phyloP scores from a whole-genome alignment of 2,113 vertebrate species.

The Dissostichus mawsoni region DNA sequence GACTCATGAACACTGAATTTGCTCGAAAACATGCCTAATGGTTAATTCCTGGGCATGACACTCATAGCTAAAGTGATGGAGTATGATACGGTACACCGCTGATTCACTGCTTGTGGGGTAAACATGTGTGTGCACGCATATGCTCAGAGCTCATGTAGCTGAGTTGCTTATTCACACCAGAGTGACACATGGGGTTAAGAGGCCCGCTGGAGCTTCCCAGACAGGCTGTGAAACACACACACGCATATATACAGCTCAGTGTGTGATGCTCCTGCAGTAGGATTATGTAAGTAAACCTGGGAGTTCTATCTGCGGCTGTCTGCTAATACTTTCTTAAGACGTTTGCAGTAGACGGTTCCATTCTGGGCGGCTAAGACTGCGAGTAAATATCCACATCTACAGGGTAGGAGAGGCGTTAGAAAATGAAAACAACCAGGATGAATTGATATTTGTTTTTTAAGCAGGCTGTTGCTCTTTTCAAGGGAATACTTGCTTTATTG shows the following conservation, averaged over 20 bases:
- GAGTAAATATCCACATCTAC: conserved; percentile 12
- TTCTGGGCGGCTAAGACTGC: conserved; percentile 28
- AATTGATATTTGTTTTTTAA: conserved; percentile 7
- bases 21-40: conserved; percentile 8
- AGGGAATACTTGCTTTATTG: not conserved
- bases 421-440: not conserved
- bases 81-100: conserved; percentile 14
- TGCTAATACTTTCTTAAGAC: conserved; percentile 73
- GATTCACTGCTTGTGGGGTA: conserved; percentile 41
- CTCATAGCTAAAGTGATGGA: not conserved
- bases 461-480: not conserved
- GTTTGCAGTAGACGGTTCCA: conserved; percentile 36
- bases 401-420: not conserved
- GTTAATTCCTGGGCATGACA: not conserved
- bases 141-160: conserved; percentile 41
- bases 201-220: conserved; percentile 10
- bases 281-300: conserved; percentile 70
- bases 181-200: conserved; percentile 67
- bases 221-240: conserved; percentile 1
- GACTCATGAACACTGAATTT: conserved; percentile 3
- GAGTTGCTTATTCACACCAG: conserved; percentile 50
- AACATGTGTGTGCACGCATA: conserved; percentile 41
- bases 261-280: conserved; percentile 53
- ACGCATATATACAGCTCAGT: conserved; percentile 2
- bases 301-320: conserved; percentile 53